Evolutionary conservation across 2,888 invertebrate genomes (phyloP).

Genomic region (Toxonevra muliebris): DNA sequence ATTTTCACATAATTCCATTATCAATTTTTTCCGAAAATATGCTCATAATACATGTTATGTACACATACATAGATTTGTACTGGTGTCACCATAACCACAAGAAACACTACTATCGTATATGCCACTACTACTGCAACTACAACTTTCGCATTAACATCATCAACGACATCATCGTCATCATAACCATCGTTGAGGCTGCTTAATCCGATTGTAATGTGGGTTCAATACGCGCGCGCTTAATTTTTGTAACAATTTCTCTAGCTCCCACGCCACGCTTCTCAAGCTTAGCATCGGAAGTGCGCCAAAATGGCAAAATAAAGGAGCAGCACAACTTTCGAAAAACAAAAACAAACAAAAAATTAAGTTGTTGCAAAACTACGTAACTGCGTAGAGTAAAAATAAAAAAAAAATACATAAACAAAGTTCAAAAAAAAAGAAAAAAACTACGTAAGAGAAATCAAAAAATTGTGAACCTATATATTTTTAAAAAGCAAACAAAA

Average conservation of each 20-base stretch:
- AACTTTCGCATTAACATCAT: not conserved
- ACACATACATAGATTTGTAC: no score
- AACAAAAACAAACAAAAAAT: constrained; percentile 3
- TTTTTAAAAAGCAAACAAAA: no score
- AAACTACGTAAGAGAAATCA: no score
- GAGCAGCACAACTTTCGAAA: constrained; percentile 4
- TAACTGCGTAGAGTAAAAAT: not conserved
- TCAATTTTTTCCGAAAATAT: constrained; percentile 12
- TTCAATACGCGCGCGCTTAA: not conserved
- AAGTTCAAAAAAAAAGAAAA: no score
- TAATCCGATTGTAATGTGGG: constrained; percentile 6
- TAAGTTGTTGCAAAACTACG: not conserved
- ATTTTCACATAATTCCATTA: constrained; percentile 30
- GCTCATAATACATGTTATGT: no score
- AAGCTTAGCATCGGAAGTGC: not conserved
- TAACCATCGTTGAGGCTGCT: not conserved
- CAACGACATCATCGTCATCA: not conserved
- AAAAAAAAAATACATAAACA: not conserved
- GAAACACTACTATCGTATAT: no score
- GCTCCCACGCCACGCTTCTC: not conserved
- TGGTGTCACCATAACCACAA: no score
- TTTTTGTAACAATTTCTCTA: not conserved
- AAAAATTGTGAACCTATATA: no score
- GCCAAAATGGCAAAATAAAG: not conserved
- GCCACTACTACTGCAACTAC: not conserved